These are phyloP conservation scores for Onthophagus sagittarius DNA, from an alignment of 2,888 invertebrate species.

Conservation along the genomic window DNA sequence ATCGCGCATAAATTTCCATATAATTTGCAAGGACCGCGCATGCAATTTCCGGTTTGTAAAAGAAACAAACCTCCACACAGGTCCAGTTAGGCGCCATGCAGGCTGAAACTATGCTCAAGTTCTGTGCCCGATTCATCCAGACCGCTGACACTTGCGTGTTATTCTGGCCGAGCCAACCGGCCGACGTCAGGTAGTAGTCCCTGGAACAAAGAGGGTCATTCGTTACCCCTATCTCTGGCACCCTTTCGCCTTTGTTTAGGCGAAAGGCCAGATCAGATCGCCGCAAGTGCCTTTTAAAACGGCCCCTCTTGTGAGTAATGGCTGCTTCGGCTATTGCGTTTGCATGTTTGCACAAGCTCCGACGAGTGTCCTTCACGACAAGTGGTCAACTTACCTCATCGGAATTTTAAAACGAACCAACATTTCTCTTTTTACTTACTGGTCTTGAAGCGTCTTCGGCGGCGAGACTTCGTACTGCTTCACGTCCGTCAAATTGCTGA, in stretches of 20 bases:
- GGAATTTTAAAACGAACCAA: neutral
- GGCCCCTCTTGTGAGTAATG: conserved; percentile 4
- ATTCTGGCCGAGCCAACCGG: conserved; percentile 80
- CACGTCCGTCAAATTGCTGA: conserved; percentile 63
- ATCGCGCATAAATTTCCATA: neutral
- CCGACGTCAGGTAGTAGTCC: conserved; percentile 89
- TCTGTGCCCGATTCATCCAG: conserved; percentile 93
- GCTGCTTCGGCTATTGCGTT: neutral
- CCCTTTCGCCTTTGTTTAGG: neutral
- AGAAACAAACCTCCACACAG: conserved; percentile 70
- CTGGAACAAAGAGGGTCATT: conserved; percentile 49
- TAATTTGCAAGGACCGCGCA: neutral
- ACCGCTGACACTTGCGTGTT: conserved; percentile 78
- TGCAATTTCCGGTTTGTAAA: neutral
- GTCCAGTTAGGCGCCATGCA: conserved; percentile 80
- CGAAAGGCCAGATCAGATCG: neutral
- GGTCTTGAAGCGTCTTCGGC: conserved; percentile 71
- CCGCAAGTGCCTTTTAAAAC: neutral
- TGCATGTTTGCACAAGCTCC: conserved; percentile 4
- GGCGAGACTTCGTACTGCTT: conserved; percentile 67
- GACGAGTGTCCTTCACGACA: conserved; percentile 2
- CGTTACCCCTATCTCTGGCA: conserved; percentile 4
- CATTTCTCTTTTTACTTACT: conserved; percentile 58
- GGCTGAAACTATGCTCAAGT: conserved; percentile 81
- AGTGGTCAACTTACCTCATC: neutral